These are phyloP conservation scores for Melanotaenia trifasciata DNA, from an alignment of 2,797 vertebrate genomes.

Conservation along the genomic window DNA sequence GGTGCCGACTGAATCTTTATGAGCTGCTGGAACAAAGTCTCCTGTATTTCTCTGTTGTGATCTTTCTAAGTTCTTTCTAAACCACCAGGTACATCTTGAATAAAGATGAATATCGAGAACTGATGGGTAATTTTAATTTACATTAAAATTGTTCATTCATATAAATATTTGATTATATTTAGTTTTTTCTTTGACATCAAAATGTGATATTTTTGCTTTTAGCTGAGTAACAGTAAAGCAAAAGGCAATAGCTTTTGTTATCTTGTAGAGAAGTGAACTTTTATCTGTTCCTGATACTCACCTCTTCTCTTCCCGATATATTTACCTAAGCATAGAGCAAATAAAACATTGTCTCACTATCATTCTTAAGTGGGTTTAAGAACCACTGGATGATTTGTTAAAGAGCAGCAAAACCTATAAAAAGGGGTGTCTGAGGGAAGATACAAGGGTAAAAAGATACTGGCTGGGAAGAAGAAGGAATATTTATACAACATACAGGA, in stretches of 20 bases:
- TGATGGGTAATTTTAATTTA: no score
- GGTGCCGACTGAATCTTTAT: slow-evolving; percentile 60
- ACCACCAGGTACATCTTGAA: slow-evolving; percentile 17
- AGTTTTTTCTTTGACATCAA: not conserved
- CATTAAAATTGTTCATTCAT: no score
- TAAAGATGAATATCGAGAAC: not conserved
- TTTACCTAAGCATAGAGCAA: slow-evolving; percentile 27
- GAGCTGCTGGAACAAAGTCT: slow-evolving; percentile 55
- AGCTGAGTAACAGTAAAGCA: not conserved
- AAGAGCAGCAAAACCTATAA: slow-evolving; percentile 63
- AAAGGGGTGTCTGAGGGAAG: not conserved
- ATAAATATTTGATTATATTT: no score
- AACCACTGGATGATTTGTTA: slow-evolving; percentile 37
- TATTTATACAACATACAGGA: slow-evolving; percentile 8
- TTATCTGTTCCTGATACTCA: no score
- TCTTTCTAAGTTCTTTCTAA: slow-evolving; percentile 28
- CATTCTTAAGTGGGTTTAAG: slow-evolving; percentile 50
- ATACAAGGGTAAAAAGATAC: not conserved
- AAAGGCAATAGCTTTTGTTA: no score
- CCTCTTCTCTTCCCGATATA: slow-evolving; percentile 1
- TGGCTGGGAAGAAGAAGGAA: not conserved
- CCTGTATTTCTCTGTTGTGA: slow-evolving; percentile 15
- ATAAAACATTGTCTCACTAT: slow-evolving; percentile 44
- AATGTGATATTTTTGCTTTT: not conserved
- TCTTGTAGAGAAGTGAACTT: no score